Percentiles rank a stretch among this genome's conserved stretches.
Conservation (phyloP, 2,888 invertebrate genomes). For the Andrena marginata region DNA sequence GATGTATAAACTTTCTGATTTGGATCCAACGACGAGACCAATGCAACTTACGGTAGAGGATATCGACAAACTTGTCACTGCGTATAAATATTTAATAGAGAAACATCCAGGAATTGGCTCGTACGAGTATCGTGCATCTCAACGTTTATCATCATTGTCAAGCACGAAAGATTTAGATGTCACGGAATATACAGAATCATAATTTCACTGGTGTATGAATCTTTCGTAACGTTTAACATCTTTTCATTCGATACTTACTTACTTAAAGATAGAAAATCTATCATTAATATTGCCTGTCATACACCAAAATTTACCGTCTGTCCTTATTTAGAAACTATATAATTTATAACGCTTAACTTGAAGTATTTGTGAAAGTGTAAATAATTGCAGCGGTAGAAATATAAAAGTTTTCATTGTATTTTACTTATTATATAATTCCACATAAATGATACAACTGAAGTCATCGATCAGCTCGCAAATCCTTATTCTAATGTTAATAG, state of each 20-base stretch:
- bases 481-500: no score
- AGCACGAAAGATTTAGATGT: slow-evolving; percentile 52
- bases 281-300: no score
- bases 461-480: no score
- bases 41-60: slow-evolving; percentile 92
- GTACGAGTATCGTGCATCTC: slow-evolving; percentile 90
- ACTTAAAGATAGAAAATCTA: no score
- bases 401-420: slow-evolving; percentile 16
- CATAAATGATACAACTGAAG: no score
- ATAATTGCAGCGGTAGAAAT: no score
- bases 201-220: neutral
- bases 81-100: slow-evolving; percentile 91
- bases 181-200: neutral
- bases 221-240: neutral
- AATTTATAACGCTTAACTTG: no score
- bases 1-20: slow-evolving; percentile 90
- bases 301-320: no score
- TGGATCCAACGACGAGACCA: slow-evolving; percentile 90
- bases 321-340: no score
- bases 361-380: no score
- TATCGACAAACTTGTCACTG: slow-evolving; percentile 91
- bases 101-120: slow-evolving; percentile 88
- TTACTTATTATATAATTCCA: no score
- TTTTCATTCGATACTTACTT: neutral
- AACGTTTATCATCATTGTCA: slow-evolving; percentile 67